Conservation (phyloP, 2,113 vertebrate species). For the Oriolus oriolus region DNA sequence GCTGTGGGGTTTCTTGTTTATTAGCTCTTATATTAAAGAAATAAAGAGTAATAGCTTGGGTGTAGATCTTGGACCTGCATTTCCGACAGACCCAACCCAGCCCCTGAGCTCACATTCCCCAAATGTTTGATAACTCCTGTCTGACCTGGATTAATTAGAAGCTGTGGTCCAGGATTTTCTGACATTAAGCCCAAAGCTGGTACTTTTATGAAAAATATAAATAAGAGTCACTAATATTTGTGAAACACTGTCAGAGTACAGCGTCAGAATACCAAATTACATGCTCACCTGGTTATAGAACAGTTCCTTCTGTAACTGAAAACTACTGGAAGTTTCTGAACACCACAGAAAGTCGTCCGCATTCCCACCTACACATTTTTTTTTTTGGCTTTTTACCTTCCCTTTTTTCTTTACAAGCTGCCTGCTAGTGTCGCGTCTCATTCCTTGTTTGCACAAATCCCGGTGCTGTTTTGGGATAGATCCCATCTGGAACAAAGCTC, state of each 20-base stretch:
- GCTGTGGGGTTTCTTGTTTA: background rate
- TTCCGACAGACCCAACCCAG: accelerated
- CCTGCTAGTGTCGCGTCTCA: background rate
- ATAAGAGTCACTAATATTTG: background rate
- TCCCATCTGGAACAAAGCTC: conserved; percentile 89
- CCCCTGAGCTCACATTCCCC: background rate
- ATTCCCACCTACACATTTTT: background rate
- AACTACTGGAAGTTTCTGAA: background rate
- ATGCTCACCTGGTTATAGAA: background rate
- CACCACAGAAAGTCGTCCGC: background rate
- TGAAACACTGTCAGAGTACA: background rate
- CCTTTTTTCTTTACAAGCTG: background rate
- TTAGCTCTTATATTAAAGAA: background rate
- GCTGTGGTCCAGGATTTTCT: background rate
- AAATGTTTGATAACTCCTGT: background rate
- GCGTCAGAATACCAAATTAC: background rate
- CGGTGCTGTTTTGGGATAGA: conserved; percentile 79
- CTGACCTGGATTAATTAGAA: background rate
- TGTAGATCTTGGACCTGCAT: background rate
- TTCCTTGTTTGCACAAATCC: conserved; percentile 73
- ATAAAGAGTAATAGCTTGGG: background rate
- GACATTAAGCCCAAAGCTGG: background rate
- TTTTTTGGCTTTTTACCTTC: background rate
- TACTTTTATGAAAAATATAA: accelerated
- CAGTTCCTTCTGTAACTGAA: background rate